Evolutionary conservation across 2,888 invertebrate genomes (phyloP), one percentile per base, ranked within the genome.

Genomic region (Steromphala cineraria): DNA sequence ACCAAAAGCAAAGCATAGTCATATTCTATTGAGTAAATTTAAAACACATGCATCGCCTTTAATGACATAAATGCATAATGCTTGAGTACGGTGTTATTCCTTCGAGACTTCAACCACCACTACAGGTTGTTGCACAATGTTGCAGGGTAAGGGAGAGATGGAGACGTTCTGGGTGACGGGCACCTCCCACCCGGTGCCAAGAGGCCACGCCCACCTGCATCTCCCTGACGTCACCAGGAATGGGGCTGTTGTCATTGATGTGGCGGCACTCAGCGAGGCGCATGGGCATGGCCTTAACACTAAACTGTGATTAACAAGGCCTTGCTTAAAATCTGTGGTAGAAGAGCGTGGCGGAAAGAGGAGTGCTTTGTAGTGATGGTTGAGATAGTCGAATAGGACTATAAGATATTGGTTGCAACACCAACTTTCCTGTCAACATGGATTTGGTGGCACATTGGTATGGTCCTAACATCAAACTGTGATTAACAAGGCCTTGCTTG

Each of bases 121-220:
- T 36, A 36, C 7, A 36, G 2, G 7, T 2, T 13, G 15, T 0
- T 67, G 46, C 10, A 8, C 31, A 31, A 53, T 82, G 31, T 56
- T 77, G 24, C 79, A 89, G 89, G 89, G 89, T 52, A 89, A 89
- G 79, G 89, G 89, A 1, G 19, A 77, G 24, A 87, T 89, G 88
- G 85, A 86, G 56, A 89, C 89, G 13, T 89, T 81, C 80, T 89
- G 89, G 89, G 74, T 89, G 77, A 79, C 80, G 7, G 85, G 86
- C 0, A 83, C 83, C 46, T 75, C n/a, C 24, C 78, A 40, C 40
- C 75, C 13, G 5, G 62, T 55, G 7, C 82, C 36, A 46, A 53
- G 67, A 15, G 62, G 31, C 15, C 28, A 15, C 28, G 5, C 5
- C 71, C 53, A 31, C 56, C 40, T 24, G 15, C 62, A 24, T 17